Base-by-base conservation (phyloP, 2,888 invertebrate genomes). In the Dastarcus helophoroides region DNA sequence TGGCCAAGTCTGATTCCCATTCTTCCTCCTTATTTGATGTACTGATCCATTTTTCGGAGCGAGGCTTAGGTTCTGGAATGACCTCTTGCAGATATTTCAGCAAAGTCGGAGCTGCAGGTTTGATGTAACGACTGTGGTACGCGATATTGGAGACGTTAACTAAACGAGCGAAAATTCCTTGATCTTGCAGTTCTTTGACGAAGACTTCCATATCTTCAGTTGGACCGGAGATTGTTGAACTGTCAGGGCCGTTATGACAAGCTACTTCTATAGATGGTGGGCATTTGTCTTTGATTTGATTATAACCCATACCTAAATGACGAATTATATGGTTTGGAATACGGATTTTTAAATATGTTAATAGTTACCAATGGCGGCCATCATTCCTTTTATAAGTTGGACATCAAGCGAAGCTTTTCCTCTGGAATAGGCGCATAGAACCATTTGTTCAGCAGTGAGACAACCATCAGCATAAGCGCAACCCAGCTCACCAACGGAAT, bases 391-490 rank as follows among this genome's bases (percentile, higher is more conserved):
- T 39, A 81, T 74, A 44, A 82, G 65, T 2, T 69, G 65, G 0
- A 77, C 72, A 42, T 84, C 80, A 8, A 79, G 54, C 14, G 81
- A 79, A 2, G 82, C 80, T 36, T 73, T 65, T 1, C 88, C 89
- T 47, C 90, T 69, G 56, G 80, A 82, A 59, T 89, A 90, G 0
- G 91, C 81, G 0, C 80, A 71, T 5, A 88, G 60, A 35, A 93
- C 77, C 67, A 85, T 82, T 63, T 93, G 81, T 49, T 89, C 84
- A 0, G 80, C 75, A 0, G 88, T 85, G 43, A 94, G 72, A 43
- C 86, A 83, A 1, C 86, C 89, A 57, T 95, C 95, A 2, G 90
- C 91, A 62, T 95, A 95, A 0, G 86, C 91, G 58, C 95, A 94
- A 1, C 88, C 91, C 4, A 95, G 65, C 58, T 95, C 95, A 12